Base-by-base conservation (phyloP, 2,113 vertebrate species). In the Mus musculus region DNA sequence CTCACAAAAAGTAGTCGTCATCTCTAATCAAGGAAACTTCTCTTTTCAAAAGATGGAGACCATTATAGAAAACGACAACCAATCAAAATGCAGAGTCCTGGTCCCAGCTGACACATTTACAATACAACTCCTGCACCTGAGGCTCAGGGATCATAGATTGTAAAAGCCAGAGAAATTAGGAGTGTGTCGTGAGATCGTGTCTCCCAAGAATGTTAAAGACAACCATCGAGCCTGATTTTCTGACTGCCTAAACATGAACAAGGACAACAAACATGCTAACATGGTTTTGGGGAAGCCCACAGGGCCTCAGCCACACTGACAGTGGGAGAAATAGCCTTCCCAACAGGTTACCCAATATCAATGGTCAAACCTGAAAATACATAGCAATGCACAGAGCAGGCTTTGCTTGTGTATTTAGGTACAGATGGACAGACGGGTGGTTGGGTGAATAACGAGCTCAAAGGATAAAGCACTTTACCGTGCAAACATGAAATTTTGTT, bases 361-460 rank as follows among this genome's bases (percentile, higher is more conserved):
- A 14, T 26, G 80, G 33, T 82, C 54, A 82, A 36, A 56, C 1
- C 20, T 26, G 56, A 82, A 82, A 61, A 39, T 36, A 39, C 80
- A 61, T 24, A 81, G 52, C 33, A 59, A 12, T 39, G 7, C n/a
- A 39, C 36, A 82, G 78, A 81, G 78, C 33, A 59, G 3, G 36
- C 12, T 81, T 36, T 59, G 12, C 36, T 54, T 81, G 36, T n/a
- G 20, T 13, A 81, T 59, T 81, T 81, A 81, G 10, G 36, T 20
- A n/a, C 36, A 19, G 9, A 2, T 5, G 17, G 9, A 36, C 1
- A 17, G 17, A n/a, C 1, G 7, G 28, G 33, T 4, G 76, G 4
- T 1, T 12, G 28, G 65, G 2, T 9, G 63, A 26, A 28, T 11
- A 26, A 42, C 33, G 7, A 30, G n/a, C 59, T 84, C 56, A 84